Evolutionary conservation across 2,113 vertebrate species (phyloP).

Genomic region (Oryzias curvinotus): DNA sequence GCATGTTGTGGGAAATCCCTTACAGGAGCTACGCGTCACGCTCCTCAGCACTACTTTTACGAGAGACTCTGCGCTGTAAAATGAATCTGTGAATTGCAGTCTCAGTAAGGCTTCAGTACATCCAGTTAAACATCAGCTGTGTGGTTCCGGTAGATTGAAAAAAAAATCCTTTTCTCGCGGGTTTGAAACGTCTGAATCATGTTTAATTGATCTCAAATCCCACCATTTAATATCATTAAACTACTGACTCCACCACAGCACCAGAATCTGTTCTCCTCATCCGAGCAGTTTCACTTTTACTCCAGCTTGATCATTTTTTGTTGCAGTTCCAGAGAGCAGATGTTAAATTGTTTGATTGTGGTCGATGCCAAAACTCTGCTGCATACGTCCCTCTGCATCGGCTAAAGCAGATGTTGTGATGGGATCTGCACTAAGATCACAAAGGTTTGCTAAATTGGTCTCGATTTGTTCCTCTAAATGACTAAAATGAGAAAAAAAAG

Average conservation of each 20-base stretch:
- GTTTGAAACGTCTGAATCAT: not conserved
- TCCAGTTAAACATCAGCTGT: not conserved
- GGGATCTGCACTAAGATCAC: not conserved
- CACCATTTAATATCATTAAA: too few species aligned
- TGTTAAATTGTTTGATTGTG: not conserved
- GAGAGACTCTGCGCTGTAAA: conserved; percentile 16
- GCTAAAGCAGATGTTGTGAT: not conserved
- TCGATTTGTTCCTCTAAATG: conserved; percentile 13
- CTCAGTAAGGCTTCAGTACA: not conserved
- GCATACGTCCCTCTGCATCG: conserved; percentile 2
- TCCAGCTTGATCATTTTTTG: not conserved
- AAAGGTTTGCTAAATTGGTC: not conserved
- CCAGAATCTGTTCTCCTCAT: conserved; percentile 9
- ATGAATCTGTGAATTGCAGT: conserved; percentile 35
- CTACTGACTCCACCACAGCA: too few species aligned
- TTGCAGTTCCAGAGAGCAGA: conserved; percentile 3
- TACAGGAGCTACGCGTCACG: conserved; percentile 19
- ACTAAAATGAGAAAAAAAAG: not conserved
- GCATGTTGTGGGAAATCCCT: not conserved
- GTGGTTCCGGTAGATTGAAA: not conserved
- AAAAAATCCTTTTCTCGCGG: not conserved
- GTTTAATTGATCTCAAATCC: not conserved
- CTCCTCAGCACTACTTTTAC: conserved; percentile 13
- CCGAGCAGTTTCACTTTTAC: conserved; percentile 6
- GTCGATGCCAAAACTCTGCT: not conserved